Evolutionary conservation across 2,797 vertebrate species (phyloP).

Genomic region (Garrulus glandarius): DNA sequence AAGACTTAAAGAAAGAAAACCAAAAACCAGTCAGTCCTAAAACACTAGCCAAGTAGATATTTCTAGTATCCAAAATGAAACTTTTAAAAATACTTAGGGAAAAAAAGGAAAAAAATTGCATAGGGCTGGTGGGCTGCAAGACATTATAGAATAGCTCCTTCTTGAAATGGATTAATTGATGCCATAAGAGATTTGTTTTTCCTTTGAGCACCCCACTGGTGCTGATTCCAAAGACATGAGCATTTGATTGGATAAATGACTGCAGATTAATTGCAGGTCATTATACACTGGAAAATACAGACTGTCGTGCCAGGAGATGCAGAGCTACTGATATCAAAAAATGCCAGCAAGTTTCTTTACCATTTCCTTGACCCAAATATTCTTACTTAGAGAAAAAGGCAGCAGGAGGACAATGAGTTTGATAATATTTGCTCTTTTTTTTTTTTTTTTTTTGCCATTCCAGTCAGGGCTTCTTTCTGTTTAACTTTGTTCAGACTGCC

Average conservation of each 20-base stretch:
- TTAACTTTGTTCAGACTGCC: background rate
- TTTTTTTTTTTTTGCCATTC: background rate
- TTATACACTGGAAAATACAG: background rate
- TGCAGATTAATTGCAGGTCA: background rate
- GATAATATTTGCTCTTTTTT: background rate
- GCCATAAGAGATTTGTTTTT: background rate
- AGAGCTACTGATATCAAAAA: background rate
- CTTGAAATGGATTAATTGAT: conserved; percentile 22
- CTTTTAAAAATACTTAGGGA: background rate
- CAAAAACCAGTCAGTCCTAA: background rate
- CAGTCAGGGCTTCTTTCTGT: background rate
- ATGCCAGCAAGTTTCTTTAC: background rate
- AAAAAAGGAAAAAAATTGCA: background rate
- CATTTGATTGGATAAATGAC: background rate
- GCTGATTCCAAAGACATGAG: conserved; percentile 23
- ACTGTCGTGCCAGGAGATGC: background rate
- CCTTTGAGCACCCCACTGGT: background rate
- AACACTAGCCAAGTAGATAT: background rate
- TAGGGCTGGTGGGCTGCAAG: background rate
- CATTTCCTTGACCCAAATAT: background rate
- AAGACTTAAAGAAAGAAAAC: background rate
- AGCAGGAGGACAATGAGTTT: background rate
- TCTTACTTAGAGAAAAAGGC: background rate
- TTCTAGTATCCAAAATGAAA: background rate
- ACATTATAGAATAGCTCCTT: background rate